Evolutionary conservation across 2,888 invertebrate species (phyloP).

Genomic region (Perdita meconis): DNA sequence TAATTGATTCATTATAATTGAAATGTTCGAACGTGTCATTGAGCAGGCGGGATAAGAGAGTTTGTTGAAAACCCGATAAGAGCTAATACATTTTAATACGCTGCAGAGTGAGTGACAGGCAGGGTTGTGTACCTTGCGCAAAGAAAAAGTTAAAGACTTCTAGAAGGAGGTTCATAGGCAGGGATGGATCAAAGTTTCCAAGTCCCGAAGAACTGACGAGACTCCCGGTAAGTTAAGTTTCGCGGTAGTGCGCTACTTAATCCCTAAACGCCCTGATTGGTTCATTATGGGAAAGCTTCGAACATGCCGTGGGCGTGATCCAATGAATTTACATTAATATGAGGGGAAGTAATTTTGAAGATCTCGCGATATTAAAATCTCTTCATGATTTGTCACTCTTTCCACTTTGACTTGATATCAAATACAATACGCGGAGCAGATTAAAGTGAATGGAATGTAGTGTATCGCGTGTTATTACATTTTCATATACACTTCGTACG

Average conservation of each 20-base stretch:
- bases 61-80: background rate
- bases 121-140: conserved; percentile 53
- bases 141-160: conserved; percentile 61
- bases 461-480: background rate
- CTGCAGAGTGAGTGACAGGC: conserved; percentile 41
- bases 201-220: conserved; percentile 72
- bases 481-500: background rate
- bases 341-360: background rate
- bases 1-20: no score
- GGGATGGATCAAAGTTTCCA: conserved; percentile 77
- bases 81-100: conserved; percentile 38
- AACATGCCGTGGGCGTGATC: conserved; percentile 35
- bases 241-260: conserved; percentile 65
- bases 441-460: background rate
- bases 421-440: background rate
- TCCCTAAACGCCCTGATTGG: conserved; percentile 64
- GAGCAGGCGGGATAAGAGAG: background rate
- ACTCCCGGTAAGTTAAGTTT: conserved; percentile 70
- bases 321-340: conserved; percentile 36
- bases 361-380: background rate
- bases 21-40: background rate
- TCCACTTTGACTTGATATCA: background rate
- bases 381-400: no score
- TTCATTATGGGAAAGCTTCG: conserved; percentile 55
- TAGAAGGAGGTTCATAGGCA: conserved; percentile 60